Base-by-base conservation (phyloP, 1,140 invertebrate species). In the Papilio polytes region DNA sequence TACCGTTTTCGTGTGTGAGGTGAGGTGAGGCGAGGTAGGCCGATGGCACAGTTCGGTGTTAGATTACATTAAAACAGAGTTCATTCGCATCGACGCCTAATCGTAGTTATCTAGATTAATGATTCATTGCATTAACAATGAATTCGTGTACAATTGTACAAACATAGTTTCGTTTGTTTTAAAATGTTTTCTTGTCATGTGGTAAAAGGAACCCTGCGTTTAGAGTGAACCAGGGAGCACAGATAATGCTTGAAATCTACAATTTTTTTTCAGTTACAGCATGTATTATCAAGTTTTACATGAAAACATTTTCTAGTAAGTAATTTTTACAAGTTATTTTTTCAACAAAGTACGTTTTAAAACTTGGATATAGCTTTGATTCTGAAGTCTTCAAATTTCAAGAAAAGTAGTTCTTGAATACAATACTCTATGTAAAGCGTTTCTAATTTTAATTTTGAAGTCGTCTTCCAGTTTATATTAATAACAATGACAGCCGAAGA, bases 11-110 rank as follows among this genome's bases (percentile, higher is more conserved):
- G 90, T 91, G 84, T 86, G 85, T 89, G 92, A 92, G 91, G 93
- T 93, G 90, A 94, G 90, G 48, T 87, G 84, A 70, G 46, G 46
- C 18, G 18, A 53, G 63, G 22, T 70, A 70, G 92, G 92, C 90
- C 92, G 90, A 92, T 87, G 92, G 90, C 92, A 94, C 87, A 93
- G 84, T 92, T 94, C 80, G 83, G 88, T 90, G 85, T 92, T 90
- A 88, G 88, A 89, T 92, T 94, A 92, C 90, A 94, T 91, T 93
- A 90, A 91, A 90, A 89, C 81, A 76, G 90, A 92, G 93, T 94
- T 94, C 92, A 91, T 94, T 94, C 90, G 92, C 93, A 88, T 89
- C 88, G 88, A 78, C 83, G 87, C 85, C 89, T 91, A 92, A 92
- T 91, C 86, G 87, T 87, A 81, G 88, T 87, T 89, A 92, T 92